Base-by-base conservation (phyloP, 1,140 invertebrate species). In the Lucilia sericata region DNA sequence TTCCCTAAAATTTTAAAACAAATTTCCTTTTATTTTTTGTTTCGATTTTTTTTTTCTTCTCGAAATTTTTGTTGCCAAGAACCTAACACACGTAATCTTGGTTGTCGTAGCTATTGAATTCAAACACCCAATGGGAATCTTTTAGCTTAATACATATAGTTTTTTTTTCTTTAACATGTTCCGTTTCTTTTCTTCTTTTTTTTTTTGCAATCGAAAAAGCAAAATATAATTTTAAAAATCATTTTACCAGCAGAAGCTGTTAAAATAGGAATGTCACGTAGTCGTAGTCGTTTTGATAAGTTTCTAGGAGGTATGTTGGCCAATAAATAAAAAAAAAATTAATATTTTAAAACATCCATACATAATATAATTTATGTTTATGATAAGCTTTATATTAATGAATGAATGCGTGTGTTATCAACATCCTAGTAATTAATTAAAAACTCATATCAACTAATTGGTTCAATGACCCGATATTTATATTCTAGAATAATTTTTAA, bases 211-310 rank as follows among this genome's bases (percentile, higher is more conserved):
- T 5, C 13, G 9, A 10, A n/a, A 55, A 55, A 55, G 17, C 21
- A 70, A 42, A 8, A 42, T 42, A 42, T 42, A 70, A 70, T 25
- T 70, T 70, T 7, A 21, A 70, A n/a, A 21, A 21, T 70, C 19
- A 70, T 70, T 70, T 70, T n/a, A 8, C 21, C 21, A 70, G n/a
- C 65, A 70, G 65, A 70, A 12, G 21, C 25, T 70, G 65, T 70
- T 70, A 70, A 70, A 70, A 21, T 70, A 10, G 65, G 65, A 70
- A 70, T 70, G 65, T 70, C 65, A 70, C 21, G 65, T 70, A 19
- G 65, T 70, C 21, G 65, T 70, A 19, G 65, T 70, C 65, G n/a
- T 7, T 70, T 19, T 70, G 65, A 70, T 70, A 70, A 70, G 65
- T 25, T 21, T 70, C 7, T 70, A 19, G 65, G 65, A 70, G 65